A percentile compares a stretch with the other conserved stretches of the same genome.
Evolutionary conservation across 2,797 vertebrate species (phyloP).

Genomic region (Gila robusta): DNA sequence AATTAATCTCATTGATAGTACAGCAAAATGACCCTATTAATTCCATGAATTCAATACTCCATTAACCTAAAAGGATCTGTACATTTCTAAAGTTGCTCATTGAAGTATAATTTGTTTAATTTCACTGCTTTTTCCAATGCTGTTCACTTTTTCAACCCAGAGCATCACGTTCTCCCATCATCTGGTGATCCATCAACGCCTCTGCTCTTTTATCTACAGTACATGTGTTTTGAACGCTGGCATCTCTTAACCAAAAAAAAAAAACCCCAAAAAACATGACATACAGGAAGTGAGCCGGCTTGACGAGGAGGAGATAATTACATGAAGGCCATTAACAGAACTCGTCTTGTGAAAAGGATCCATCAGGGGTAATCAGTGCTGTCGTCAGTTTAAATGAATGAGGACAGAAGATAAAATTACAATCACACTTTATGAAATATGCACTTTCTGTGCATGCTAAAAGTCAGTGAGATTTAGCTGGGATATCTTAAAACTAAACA

Average conservation of each 20-base stretch:
- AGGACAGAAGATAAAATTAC: constrained; percentile 8
- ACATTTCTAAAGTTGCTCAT: neutral
- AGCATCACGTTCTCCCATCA: neutral
- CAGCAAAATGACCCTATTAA: neutral
- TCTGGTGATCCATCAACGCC: constrained; percentile 1
- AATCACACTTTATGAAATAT: neutral
- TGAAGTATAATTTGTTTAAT: neutral
- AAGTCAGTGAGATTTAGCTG: neutral
- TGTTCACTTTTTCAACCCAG: neutral
- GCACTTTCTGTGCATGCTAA: neutral
- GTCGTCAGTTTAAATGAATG: constrained; percentile 8
- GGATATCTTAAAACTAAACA: neutral
- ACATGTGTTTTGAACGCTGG: constrained; percentile 1
- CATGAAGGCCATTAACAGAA: constrained; percentile 25
- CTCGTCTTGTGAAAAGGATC: constrained; percentile 39
- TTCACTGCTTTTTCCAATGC: neutral
- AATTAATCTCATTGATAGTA: neutral
- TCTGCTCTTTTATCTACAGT: constrained; percentile 1
- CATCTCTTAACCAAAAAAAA: neutral
- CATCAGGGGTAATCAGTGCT: constrained; percentile 8
- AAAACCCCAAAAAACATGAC: neutral
- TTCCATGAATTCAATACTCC: neutral
- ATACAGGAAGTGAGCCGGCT: neutral
- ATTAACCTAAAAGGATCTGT: neutral
- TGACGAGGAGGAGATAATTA: constrained; percentile 36